Evolutionary conservation across 2,888 invertebrate species (phyloP), one percentile per base, ranked within the genome.

Genomic region (Hirtodrosophila cameraria): DNA sequence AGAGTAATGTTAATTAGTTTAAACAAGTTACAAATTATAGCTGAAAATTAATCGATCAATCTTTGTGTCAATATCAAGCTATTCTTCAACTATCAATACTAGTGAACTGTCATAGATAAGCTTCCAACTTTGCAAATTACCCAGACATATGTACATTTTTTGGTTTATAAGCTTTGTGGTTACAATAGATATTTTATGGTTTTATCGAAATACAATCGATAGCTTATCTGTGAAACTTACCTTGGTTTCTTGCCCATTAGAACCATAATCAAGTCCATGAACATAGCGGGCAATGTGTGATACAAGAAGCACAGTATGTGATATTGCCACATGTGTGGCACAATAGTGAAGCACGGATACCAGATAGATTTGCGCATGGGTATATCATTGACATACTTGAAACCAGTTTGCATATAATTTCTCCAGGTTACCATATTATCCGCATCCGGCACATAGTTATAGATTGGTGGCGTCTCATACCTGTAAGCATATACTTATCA

Each of bases 391-490:
- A 94, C 93, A 69, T 93, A 92, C 61, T 87, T 75, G 8, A 83
- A 88, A 20, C 88, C 89, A 42, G 73, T 80, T 46, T 87, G 64
- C 81, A 88, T 92, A 84, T 96, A 96, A 53, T 95, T 93, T 0
- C 92, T 93, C 98, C 98, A 99, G 0, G 94, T 94, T 46, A 98
- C 92, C 12, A 95, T 94, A 88, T 97, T 97, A 67, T 96, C 94
- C 2, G 92, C 92, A 2, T 97, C 96, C 1, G 97, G 96, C 3
- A 97, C 96, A 90, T 95, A 97, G 91, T 99, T 98, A 92, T 96
- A 97, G 38, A 89, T 88, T 33, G 88, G 88, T 20, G 89, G 86
- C 25, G 70, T 60, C 28, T 89, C 89, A 48, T 89, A 89, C 12
- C 88, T 75, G 36, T 13, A 28, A 13, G 1, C 9, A 36, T 36